Evolutionary conservation across 2,113 vertebrate genomes (phyloP).

Genomic region (Equus przewalskii): DNA sequence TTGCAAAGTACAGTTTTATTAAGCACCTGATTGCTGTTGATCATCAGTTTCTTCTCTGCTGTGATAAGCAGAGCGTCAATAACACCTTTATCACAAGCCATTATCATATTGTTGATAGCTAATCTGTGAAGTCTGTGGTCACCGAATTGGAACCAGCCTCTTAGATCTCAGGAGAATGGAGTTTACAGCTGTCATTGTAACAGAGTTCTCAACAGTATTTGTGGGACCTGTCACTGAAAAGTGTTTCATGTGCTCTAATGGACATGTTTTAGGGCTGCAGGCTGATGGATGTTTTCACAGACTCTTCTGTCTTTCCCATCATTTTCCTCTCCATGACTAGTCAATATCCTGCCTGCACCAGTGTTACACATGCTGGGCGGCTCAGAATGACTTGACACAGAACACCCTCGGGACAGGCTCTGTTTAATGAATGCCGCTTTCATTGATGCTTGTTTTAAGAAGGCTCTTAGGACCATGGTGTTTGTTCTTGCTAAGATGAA

Average conservation of each 20-base stretch:
- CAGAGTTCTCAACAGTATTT: background rate
- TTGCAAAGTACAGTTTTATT: background rate
- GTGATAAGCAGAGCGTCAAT: background rate
- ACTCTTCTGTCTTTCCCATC: background rate
- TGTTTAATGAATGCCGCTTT: background rate
- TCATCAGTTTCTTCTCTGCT: background rate
- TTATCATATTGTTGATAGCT: background rate
- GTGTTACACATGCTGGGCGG: no score
- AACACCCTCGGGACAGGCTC: background rate
- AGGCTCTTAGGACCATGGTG: background rate
- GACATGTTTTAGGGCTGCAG: background rate
- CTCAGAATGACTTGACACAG: background rate
- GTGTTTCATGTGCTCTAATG: background rate
- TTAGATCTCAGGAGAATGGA: background rate
- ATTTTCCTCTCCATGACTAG: background rate
- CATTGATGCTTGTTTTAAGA: background rate
- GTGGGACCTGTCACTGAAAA: background rate
- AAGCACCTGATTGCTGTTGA: conserved; percentile 25
- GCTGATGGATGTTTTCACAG: background rate
- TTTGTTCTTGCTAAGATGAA: background rate
- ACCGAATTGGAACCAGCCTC: background rate
- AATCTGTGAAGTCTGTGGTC: background rate
- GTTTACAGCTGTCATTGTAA: background rate
- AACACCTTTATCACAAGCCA: background rate
- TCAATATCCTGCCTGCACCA: background rate